These are phyloP conservation scores for Epinephelus malabaricus DNA, from an alignment of 2,797 vertebrate genomes.

Conservation along the genomic window DNA sequence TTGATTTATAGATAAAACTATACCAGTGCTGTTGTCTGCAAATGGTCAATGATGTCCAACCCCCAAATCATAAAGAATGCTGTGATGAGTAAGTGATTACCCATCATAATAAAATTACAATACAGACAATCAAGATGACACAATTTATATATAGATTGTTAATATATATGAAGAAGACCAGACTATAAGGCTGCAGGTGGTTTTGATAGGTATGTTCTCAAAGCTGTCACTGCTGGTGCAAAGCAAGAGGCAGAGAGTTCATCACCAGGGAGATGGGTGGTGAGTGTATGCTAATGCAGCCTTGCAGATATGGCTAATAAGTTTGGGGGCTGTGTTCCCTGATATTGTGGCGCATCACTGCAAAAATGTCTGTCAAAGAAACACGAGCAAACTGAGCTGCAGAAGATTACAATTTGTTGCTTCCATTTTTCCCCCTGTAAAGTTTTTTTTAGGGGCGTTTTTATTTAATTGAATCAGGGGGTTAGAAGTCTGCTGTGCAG, in stretches of 20 bases:
- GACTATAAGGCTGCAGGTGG: neutral
- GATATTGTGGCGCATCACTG: neutral
- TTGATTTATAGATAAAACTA: too few species aligned
- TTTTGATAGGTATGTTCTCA: neutral
- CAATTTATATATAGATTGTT: neutral
- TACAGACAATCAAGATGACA: neutral
- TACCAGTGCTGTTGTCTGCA: too few species aligned
- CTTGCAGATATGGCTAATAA: neutral
- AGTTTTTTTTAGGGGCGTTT: too few species aligned
- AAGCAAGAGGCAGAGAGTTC: constrained; percentile 2
- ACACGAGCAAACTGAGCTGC: neutral
- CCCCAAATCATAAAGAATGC: too few species aligned
- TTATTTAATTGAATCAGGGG: too few species aligned
- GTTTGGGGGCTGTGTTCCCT: neutral
- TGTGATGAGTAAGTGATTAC: neutral
- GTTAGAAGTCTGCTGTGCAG: too few species aligned
- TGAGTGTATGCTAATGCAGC: constrained; percentile 6
- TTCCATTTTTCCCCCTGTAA: too few species aligned
- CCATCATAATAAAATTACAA: neutral
- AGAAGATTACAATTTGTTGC: neutral
- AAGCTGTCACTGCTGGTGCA: constrained; percentile 1
- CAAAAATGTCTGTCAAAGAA: neutral
- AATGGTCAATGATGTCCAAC: too few species aligned
- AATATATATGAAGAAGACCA: neutral
- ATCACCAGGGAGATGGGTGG: too few species aligned